Base-by-base conservation (phyloP, 2,797 vertebrate species). In the Crypturellus tataupa region DNA sequence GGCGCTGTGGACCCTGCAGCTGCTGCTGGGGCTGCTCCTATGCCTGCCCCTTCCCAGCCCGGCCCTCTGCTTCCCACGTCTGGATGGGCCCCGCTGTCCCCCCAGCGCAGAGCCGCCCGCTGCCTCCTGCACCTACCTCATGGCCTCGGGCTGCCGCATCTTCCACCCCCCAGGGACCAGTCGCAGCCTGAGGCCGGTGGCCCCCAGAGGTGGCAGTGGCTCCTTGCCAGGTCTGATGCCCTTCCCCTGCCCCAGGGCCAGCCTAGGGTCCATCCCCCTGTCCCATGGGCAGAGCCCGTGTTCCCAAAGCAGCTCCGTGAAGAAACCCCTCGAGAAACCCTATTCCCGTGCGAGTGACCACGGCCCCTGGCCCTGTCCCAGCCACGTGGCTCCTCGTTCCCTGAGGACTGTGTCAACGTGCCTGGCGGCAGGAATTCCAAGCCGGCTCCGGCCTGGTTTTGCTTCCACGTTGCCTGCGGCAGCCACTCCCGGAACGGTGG, bases 401-500 rank as follows among this genome's bases (percentile, higher is more conserved):
- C 25, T 2, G 6, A 53, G 53, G 29, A 18, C 29, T 5, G 16
- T 31, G 53, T 55, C 29, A 31, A 29, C 16, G 9, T 31, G 53
- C 53, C 17, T 17, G 53, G 27, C 17, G 9, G 16, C 53, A 55
- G 53, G 53, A 55, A 31, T 31, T 18, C 29, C 2, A 20, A 11
- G 4, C 3, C 4, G 37, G 14, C 59, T 7, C 27, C 55, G 31
- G 82, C 37, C 80, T 40, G 44, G 4, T 19, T 16, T 53, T 55
- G 42, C 29, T 72, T 71, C 53, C 40, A 7, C 0, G 0, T 53
- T 39, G 44, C 93, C 70, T 39, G 75, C 1, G 76, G 89, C 84
- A 87, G 94, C 75, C 6, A 1, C 55, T 77, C 20, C 64, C 18
- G 1, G 6, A 3, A 10, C 1, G n/a, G 2, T 0, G 0, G 10